phyloP scores from a whole-genome alignment of 2,797 vertebrate genomes.

The Mus caroli region DNA sequence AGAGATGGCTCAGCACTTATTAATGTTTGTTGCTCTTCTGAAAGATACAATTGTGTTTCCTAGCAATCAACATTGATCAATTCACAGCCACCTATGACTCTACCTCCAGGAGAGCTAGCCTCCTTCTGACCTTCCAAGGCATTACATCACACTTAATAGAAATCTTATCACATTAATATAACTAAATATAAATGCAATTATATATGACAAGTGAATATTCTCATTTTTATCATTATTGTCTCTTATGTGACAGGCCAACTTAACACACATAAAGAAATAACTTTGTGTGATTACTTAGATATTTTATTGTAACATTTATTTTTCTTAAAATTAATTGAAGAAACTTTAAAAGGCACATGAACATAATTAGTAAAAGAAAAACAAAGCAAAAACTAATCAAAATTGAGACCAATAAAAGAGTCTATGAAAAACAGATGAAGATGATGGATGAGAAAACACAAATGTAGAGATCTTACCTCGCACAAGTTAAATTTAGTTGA shows the following conservation, averaged over 20 bases:
- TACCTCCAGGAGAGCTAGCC: neutral
- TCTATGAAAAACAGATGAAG: neutral
- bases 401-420: neutral
- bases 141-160: neutral
- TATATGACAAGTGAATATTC: neutral
- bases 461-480: neutral
- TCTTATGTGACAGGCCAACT: neutral
- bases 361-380: neutral
- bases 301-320: conserved; percentile 1
- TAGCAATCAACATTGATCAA: neutral
- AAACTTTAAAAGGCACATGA: neutral
- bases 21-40: neutral
- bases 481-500: neutral
- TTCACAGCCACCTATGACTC: neutral
- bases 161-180: neutral
- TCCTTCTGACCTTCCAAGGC: neutral
- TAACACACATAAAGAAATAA: neutral
- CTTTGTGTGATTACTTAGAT: neutral
- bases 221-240: neutral
- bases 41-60: neutral
- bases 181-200: neutral
- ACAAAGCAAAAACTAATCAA: neutral
- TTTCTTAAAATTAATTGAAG: conserved; percentile 39
- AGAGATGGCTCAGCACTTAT: neutral
- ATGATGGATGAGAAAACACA: neutral